Evolutionary conservation across 2,113 vertebrate species (phyloP), one percentile per base, ranked within the genome.

Genomic region (Synodontis membranacea): DNA sequence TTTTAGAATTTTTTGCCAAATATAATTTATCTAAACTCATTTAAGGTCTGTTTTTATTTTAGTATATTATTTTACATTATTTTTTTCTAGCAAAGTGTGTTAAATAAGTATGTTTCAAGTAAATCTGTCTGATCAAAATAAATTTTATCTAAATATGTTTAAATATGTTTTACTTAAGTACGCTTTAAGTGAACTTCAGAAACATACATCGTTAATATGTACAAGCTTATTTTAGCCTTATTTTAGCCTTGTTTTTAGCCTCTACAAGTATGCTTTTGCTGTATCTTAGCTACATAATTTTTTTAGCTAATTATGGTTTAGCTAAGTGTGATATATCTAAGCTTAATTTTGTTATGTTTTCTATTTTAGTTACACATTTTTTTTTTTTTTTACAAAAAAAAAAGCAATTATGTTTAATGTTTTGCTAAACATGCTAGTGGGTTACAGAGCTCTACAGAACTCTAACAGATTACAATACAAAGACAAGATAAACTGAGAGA

Each of bases 381-480:
- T 66, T 5, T 64, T 31, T 64, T 64, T 68, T 64, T 68, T 34
- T 34, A 68, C 12, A 56, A 44, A 74, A 72, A 72, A 68, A 21
- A 21, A 17, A 21, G 15, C 23, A 72, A 25, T 25, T 10, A 2
- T 17, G 66, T 21, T 37, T 2, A 8, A 25, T 17, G 11, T 19
- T 42, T 23, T 79, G 17, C 10, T 50, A 17, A 50, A 48, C n/a
- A 54, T 37, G 44, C 76, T 54, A 23, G 48, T 12, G 34, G 3
- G 1, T 52, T 78, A 34, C 17, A 21, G 48, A 54, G 75, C n/a
- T n/a, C n/a, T n/a, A n/a, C n/a, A n/a, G n/a, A 37, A 79, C 75
- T 37, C 17, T 2, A 23, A 56, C 21, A 80, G 52, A 80, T 80
- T 70, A 42, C 44, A 83, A 25, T 66, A 83, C 81, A 70, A 70